phyloP scores from a whole-genome alignment of 2,888 invertebrate genomes.

The Amiota minor region DNA sequence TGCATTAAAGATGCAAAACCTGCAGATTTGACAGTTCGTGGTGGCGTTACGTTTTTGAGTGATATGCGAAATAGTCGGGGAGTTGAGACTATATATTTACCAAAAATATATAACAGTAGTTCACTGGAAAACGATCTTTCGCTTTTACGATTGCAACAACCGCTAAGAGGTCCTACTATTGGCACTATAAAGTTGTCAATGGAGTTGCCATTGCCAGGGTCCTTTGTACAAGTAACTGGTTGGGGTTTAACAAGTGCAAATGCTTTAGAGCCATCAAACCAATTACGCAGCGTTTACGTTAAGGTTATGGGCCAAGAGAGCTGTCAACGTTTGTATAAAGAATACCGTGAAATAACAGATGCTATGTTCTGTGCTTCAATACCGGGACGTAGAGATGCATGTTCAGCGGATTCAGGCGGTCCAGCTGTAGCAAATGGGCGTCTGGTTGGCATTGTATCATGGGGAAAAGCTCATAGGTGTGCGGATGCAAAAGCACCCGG shows the following conservation, averaged over 20 bases:
- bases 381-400: conserved; percentile 64
- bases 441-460: conserved; percentile 81
- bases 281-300: conserved; percentile 60
- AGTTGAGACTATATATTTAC: conserved; percentile 51
- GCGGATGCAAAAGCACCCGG: conserved; percentile 80
- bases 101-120: conserved; percentile 45
- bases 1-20: conserved; percentile 50
- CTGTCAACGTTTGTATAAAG: conserved; percentile 52
- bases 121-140: conserved; percentile 65
- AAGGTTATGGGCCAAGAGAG: conserved; percentile 48
- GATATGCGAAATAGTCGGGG: conserved; percentile 53
- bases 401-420: conserved; percentile 70
- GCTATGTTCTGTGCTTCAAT: conserved; percentile 63
- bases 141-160: conserved; percentile 53
- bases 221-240: conserved; percentile 58
- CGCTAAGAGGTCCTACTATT: conserved; percentile 47
- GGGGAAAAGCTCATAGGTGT: conserved; percentile 61
- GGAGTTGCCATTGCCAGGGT: conserved; percentile 42
- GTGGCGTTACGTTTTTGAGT: conserved; percentile 56
- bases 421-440: conserved; percentile 61
- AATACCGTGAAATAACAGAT: conserved; percentile 55
- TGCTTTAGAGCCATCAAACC: conserved; percentile 51
- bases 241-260: conserved; percentile 56
- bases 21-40: conserved; percentile 57
- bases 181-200: conserved; percentile 48